Conservation (phyloP, 2,113 vertebrate species). For the Hydropotes inermis region DNA sequence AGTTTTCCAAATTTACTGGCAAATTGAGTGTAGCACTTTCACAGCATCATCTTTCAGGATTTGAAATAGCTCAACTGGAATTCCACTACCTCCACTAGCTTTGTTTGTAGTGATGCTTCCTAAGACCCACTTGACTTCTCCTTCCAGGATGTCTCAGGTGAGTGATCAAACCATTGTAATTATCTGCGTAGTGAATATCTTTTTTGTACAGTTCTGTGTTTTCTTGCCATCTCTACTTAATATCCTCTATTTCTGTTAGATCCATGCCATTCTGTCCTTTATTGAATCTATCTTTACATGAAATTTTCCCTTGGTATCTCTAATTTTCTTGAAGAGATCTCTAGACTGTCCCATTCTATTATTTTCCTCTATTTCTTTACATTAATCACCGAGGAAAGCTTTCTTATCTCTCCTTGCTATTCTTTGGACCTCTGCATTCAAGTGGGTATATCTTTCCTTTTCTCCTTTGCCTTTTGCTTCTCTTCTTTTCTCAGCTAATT, state of each 20-base stretch:
- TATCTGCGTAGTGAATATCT: not conserved
- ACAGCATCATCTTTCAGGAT: not conserved
- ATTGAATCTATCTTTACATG: not conserved
- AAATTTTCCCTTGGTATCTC: not conserved
- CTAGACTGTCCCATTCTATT: not conserved
- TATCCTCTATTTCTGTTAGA: not conserved
- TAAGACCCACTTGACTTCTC: fast-evolving
- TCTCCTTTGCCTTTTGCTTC: not conserved
- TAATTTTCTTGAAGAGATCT: not conserved
- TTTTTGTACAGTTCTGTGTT: not conserved
- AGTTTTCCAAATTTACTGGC: not conserved
- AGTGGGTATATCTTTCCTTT: not conserved
- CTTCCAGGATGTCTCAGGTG: not conserved
- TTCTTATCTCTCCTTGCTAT: not conserved
- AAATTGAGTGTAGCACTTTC: not conserved
- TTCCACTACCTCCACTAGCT: not conserved
- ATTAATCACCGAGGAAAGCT: fast-evolving
- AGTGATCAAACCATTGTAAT: not conserved
- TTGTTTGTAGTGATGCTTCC: not conserved
- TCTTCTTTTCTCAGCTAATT: not conserved
- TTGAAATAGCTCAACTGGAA: not conserved
- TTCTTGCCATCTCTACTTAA: not conserved
- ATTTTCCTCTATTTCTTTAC: not conserved
- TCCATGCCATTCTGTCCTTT: not conserved
- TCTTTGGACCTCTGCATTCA: not conserved